A percentile compares a stretch with the other conserved stretches of the same genome.
Conservation (phyloP, 2,888 invertebrate genomes). For the Icerya purchasi region DNA sequence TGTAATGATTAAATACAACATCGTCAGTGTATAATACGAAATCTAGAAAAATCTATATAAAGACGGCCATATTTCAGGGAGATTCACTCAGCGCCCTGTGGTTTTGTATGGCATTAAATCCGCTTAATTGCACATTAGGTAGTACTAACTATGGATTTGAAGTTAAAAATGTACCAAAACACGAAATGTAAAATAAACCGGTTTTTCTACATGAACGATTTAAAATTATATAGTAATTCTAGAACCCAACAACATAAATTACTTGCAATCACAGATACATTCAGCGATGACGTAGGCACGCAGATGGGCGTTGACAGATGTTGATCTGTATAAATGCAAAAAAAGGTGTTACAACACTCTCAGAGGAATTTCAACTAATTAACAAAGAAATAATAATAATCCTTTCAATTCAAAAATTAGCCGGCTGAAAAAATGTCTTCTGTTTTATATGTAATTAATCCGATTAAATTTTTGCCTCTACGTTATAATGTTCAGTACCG, state of each 20-base stretch:
- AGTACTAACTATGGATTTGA: neutral
- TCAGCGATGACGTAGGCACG: neutral
- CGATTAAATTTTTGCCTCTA: no score
- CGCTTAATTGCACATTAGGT: neutral
- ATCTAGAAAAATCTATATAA: no score
- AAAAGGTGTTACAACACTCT: neutral
- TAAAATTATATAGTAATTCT: neutral
- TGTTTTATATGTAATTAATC: no score
- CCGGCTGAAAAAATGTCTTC: no score
- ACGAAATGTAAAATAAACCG: neutral
- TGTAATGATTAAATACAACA: no score
- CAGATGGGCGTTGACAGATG: neutral
- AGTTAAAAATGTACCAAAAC: no score
- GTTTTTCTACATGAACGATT: neutral
- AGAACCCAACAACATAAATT: neutral
- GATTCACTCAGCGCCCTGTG: no score
- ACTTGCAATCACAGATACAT: neutral
- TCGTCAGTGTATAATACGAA: no score
- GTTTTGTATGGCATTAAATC: no score
- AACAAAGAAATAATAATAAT: neutral
- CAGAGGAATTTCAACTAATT: neutral
- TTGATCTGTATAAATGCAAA: neutral
- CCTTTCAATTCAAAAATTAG: no score
- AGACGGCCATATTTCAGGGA: no score
- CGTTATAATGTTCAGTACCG: no score